Base-by-base conservation (phyloP, 2,888 invertebrate genomes). In the Diplazon laetatorius region DNA sequence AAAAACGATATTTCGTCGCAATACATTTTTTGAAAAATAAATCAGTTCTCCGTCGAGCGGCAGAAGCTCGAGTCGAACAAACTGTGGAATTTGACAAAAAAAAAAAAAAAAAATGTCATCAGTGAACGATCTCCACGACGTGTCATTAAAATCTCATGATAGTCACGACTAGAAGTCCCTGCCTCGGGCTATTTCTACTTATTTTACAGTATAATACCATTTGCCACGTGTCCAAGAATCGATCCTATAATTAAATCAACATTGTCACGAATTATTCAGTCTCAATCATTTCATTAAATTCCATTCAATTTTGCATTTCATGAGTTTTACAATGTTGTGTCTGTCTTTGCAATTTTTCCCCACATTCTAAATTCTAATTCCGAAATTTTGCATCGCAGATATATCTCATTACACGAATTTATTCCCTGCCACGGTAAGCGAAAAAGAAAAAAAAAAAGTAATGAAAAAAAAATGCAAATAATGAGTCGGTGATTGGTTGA, bases 141-240 rank as follows among this genome's bases (percentile, higher is more conserved):
- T 35, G 57, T 73, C 68, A 73, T 73, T 69, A 78, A 73, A 78
- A 63, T 50, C 69, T 46, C 46, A 39, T 70, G 55, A 69, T 18
- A 37, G 42, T 8, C 9, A 57, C 20, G 62, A 9, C 37, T 30
- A 25, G 35, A 1, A n/a, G 22, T 20, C 10, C 12, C 25, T 12
- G 55, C 76, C 57, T 48, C 39, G 2, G 69, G 59, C 59, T n/a
- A 63, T 52, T 30, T 30, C 6, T 30, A 2, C 4, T 30, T 30
- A 30, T 6, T 6, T 6, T 6, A 30, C 6, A 2, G 30, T 30
- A 30, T 2, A 30, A 2, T 6, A 30, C 30, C 2, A 30, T 30
- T 30, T 30, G 30, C 6, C 4, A 30, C 30, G 30, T 30, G 6
- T 30, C 4, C 30, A 6, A 30, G 6, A 2, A 6, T 30, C 30